Evolutionary conservation across 2,113 vertebrate species (phyloP).

Genomic region (Seriola dumerili): DNA sequence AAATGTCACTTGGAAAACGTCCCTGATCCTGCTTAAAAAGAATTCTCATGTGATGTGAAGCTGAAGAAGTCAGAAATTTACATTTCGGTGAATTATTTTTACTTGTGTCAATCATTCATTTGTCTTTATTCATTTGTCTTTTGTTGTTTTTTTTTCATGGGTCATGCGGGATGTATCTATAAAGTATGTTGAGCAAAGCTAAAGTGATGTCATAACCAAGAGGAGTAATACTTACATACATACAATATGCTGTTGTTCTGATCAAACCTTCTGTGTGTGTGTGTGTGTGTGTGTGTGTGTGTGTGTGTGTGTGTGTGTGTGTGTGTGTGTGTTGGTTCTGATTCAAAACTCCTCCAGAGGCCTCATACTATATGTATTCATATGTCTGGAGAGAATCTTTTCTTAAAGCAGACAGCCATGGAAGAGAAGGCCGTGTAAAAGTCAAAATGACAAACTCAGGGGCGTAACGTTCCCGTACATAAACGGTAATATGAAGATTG

Average conservation of each 20-base stretch:
- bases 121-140: no score
- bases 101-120: background rate
- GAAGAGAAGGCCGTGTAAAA: slow-evolving; percentile 28
- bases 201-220: background rate
- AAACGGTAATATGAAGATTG: slow-evolving; percentile 73
- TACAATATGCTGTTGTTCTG: background rate
- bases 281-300: background rate
- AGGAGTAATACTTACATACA: no score
- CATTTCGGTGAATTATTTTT: background rate
- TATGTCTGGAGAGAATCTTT: background rate
- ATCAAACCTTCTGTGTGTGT: background rate
- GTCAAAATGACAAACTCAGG: slow-evolving; percentile 68
- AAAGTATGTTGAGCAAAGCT: background rate
- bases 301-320: background rate
- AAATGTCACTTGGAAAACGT: background rate
- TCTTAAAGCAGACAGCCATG: background rate
- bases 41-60: background rate
- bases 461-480: slow-evolving; percentile 45
- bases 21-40: background rate
- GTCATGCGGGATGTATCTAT: no score
- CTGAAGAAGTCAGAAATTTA: no score
- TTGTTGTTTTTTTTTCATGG: no score
- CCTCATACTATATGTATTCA: background rate
- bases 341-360: background rate
- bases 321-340: background rate